Evolutionary conservation across 2,113 vertebrate genomes (phyloP), one percentile per base, ranked within the genome.

Genomic region (Clupea harengus): DNA sequence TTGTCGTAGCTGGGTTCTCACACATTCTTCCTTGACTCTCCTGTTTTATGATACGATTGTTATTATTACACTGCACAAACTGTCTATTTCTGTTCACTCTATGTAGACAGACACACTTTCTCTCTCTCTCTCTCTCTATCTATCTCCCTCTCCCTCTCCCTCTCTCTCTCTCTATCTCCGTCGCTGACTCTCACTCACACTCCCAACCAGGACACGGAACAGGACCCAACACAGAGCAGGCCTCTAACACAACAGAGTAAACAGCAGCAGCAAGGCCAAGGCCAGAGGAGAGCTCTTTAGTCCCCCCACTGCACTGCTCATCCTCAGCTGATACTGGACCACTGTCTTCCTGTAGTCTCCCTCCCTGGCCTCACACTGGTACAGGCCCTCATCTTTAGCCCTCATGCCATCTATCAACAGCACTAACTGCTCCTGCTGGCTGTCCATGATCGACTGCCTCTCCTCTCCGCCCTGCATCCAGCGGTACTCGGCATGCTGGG

Each of bases 281-380:
- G 87, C 2, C 45, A 86, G 54, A 0, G 3, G 7, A 3, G 47
- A 22, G 2, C 45, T 32, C 44, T 11, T 0, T 0, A 64, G 0
- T 11, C 8, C 81, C 0, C 2, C 13, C 0, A 82, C 87, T 4
- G 72, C 9, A 52, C 3, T 64, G 10, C 13, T 32, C 83, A 92
- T 44, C 49, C 5, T 0, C 0, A 95, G 81, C 0, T 10, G 0
- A 44, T 88, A 86, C 18, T 2, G 0, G 0, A 3, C 83, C 28
- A 92, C 6, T 0, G 83, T 89, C 46, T 32, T 89, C 0, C 0
- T 7, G 87, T 91, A 87, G 25, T 89, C 92, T 39, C 10, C 57
- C 90, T 95, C 95, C 52, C 85, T 82, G 0, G 90, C 90, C 81
- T 7, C 17, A 45, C 94, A 95, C 0, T 0, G n/a, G 85, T 95